Percentiles rank a stretch among this genome's conserved stretches.
phyloP scores from a whole-genome alignment of 2,888 invertebrate genomes.

The Odontothrips loti region DNA sequence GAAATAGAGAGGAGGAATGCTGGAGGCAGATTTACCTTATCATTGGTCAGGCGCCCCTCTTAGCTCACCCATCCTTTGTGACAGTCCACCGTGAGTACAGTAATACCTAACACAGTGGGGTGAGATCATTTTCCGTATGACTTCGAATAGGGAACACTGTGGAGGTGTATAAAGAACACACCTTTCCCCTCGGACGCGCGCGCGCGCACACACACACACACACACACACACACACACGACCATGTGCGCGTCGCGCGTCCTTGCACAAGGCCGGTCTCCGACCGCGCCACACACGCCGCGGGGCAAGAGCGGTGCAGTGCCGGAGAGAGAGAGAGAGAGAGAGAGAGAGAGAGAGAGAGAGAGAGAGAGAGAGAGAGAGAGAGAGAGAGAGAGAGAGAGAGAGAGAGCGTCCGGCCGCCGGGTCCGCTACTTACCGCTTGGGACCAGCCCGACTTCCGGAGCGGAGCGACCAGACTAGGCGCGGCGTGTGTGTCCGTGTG shows the following conservation, averaged over 20 bases:
- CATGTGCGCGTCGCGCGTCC: background rate
- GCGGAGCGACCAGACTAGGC: background rate
- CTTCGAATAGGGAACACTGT: too few relatives aligned
- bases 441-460: background rate
- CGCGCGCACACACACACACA: background rate
- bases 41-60: too few relatives aligned
- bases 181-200: too few relatives aligned
- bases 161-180: too few relatives aligned
- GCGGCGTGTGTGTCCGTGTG: background rate
- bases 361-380: constrained; percentile 11
- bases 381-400: background rate
- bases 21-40: too few relatives aligned
- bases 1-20: too few relatives aligned
- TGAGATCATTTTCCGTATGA: too few relatives aligned
- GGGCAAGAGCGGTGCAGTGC: background rate
- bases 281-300: background rate
- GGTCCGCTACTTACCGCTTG: background rate
- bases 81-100: too few relatives aligned
- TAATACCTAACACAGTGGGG: too few relatives aligned
- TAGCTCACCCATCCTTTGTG: too few relatives aligned
- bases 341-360: constrained; percentile 3
- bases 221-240: background rate
- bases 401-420: background rate
- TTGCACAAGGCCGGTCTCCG: constrained; percentile 23
- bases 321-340: background rate